A percentile compares a stretch with the other conserved stretches of the same genome.
Conservation (phyloP, 2,888 invertebrate species). For the Siphlonurus alternatus region DNA sequence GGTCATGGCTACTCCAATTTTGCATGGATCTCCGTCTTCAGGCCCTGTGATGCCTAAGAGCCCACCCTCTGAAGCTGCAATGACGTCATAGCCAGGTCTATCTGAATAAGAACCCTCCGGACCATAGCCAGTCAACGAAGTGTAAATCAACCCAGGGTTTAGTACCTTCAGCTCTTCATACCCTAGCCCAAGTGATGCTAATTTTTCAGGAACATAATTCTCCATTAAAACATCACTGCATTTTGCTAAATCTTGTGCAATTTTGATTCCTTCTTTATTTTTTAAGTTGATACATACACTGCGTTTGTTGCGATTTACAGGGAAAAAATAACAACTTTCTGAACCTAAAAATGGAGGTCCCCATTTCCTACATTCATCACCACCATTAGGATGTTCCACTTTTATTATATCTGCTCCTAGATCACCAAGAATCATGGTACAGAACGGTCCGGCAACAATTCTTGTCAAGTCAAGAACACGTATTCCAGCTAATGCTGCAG, state of each 20-base stretch:
- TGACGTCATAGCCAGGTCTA: slow-evolving; percentile 91
- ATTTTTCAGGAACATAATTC: slow-evolving; percentile 85
- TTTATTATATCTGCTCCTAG: slow-evolving; percentile 86
- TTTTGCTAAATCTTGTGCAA: slow-evolving; percentile 52
- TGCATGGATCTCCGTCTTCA: slow-evolving; percentile 64
- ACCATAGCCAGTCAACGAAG: slow-evolving; percentile 89
- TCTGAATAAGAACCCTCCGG: slow-evolving; percentile 65
- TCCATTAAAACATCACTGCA: slow-evolving; percentile 81
- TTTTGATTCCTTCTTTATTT: slow-evolving; percentile 37
- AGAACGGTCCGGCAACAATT: slow-evolving; percentile 86
- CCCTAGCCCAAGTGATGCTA: slow-evolving; percentile 58
- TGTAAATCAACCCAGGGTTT: slow-evolving; percentile 73
- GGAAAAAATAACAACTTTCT: slow-evolving; percentile 59
- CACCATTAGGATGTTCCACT: slow-evolving; percentile 65
- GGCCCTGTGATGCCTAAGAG: slow-evolving; percentile 80
- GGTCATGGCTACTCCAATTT: slow-evolving; percentile 83
- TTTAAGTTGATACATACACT: slow-evolving; percentile 81
- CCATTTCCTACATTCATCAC: slow-evolving; percentile 85
- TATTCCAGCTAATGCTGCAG: slow-evolving; percentile 40
- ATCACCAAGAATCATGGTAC: slow-evolving; percentile 86
- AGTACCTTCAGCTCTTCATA: slow-evolving; percentile 50
- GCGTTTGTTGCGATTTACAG: slow-evolving; percentile 88
- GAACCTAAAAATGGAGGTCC: slow-evolving; percentile 74
- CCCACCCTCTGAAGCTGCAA: slow-evolving; percentile 86
- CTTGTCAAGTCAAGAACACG: slow-evolving; percentile 65